Base-by-base conservation (phyloP, 2,888 invertebrate genomes). In the Isotomurus palustris region DNA sequence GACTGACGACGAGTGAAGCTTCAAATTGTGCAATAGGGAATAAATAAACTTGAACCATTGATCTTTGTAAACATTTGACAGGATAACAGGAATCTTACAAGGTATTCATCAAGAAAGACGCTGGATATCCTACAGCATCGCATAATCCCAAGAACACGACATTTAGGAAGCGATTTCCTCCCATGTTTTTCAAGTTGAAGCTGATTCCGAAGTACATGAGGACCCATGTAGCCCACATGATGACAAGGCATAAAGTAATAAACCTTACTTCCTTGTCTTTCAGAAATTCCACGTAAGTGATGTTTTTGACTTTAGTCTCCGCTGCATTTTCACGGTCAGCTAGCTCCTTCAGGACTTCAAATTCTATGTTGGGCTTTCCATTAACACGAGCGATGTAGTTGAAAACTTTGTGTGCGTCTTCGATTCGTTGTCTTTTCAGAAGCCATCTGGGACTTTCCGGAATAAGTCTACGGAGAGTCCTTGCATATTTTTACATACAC, bases 371-470 rank as follows among this genome's bases (percentile, higher is more conserved):
- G 10, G 5, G 24, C 19, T 22, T 24, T 47, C 32, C 12, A 25
- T 60, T 60, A 24, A 52, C 41, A 14, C 38, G n/a, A 10, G 47
- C 53, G 35, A 60, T 56, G 41, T 41, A 25, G n/a, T 19, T 25
- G 19, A 60, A 48, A 5, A 48, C 53, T 43, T 49, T 32, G 22
- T 43, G 47, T 14, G 62, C 64, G 56, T 67, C 58, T 17, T 52
- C 47, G 22, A 58, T 24, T 40, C 54, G 51, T 21, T 49, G 14
- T 22, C 62, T 62, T 21, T 57, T 27, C 1, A 67, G 29, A 2
- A 67, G 60, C 58, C 58, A 67, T 36, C 64, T 48, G 21, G 67
- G 67, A 32, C 62, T 64, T 40, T 67, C 67, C 19, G 67, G 67
- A n/a, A 67, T n/a, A n/a, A 60, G 60, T 17, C 49, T 49, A 19